Evolutionary conservation across 2,888 invertebrate genomes (phyloP).

Genomic region (Oscheius sp.): DNA sequence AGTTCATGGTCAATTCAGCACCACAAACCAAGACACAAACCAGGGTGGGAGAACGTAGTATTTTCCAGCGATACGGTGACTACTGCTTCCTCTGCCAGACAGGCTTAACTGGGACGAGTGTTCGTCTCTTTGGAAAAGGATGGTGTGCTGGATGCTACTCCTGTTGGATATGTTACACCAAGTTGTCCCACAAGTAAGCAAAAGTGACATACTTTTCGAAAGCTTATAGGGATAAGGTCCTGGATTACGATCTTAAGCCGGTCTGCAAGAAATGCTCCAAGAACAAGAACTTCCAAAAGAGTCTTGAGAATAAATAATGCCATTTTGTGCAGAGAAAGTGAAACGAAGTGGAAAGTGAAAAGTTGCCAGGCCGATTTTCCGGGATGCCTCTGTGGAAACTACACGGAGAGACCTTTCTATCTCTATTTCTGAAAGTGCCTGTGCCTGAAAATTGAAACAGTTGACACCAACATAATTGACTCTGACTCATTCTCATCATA

Average conservation of each 20-base stretch:
- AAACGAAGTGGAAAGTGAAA: no score
- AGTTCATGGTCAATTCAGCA: no score
- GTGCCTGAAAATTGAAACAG: no score
- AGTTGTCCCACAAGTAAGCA: slow-evolving; percentile 44
- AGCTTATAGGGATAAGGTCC: slow-evolving; percentile 50
- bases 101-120: slow-evolving; percentile 41
- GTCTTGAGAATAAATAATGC: slow-evolving; percentile 1
- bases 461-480: no score
- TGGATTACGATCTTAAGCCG: slow-evolving; percentile 51
- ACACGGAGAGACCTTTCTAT: no score
- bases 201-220: not conserved
- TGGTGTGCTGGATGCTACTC: slow-evolving; percentile 52
- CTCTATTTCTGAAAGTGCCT: no score
- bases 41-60: not conserved
- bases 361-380: no score
- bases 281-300: slow-evolving; percentile 48
- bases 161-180: slow-evolving; percentile 47
- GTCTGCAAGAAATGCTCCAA: slow-evolving; percentile 54
- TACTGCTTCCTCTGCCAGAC: slow-evolving; percentile 50
- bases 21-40: no score
- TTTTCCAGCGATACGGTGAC: slow-evolving; percentile 42
- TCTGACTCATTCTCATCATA: no score
- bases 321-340: no score
- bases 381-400: no score
- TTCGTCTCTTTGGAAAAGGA: slow-evolving; percentile 53